Evolutionary conservation across 2,888 invertebrate genomes (phyloP), one percentile per base, ranked within the genome.

Genomic region (Elysia crispata): DNA sequence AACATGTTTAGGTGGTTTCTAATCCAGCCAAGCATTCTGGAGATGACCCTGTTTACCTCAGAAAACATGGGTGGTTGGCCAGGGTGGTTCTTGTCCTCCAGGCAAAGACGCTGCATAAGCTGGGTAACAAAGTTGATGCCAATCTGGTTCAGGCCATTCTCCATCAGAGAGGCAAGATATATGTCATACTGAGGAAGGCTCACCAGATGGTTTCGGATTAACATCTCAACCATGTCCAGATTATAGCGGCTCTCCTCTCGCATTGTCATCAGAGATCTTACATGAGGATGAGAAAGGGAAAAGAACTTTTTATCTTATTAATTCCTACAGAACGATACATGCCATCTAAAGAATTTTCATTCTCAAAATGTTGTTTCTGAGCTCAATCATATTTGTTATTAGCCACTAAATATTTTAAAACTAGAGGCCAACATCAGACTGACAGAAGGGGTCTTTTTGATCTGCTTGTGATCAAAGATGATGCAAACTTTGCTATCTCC

Each of bases 111-210:
- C 92, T 92, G 97, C 1, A 98, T 95, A 28, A 98, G 93, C 88
- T 97, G 97, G 95, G 97, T 98, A 20, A 97, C 96, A 91, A 98
- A 97, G 8, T 95, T 95, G 0, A 97, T 95, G 0, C 96, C 97
- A 41, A 96, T 94, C 86, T 93, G 94, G 91, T 95, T 95, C 89
- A 94, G 95, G 0, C 96, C 97, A 90, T 95, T 95, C 86, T 98
- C 98, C 95, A 98, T 96, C 83, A 88, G 81, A 70, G 86, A 86
- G 3, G 89, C 88, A 1, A 92, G 87, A 82, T 87, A 89, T 54
- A 86, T 76, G 82, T 92, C 91, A 74, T 90, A 91, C 85, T 91
- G 96, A n/a, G 94, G 95, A 86, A 97, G 93, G 91, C 96, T 96
- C 49, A 98, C 94, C 70, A 98, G 94, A 80, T 96, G 96, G 70